These are phyloP conservation scores for Hypocryptadius cinnamomeus DNA, from an alignment of 2,113 vertebrate species.

Conservation along the genomic window DNA sequence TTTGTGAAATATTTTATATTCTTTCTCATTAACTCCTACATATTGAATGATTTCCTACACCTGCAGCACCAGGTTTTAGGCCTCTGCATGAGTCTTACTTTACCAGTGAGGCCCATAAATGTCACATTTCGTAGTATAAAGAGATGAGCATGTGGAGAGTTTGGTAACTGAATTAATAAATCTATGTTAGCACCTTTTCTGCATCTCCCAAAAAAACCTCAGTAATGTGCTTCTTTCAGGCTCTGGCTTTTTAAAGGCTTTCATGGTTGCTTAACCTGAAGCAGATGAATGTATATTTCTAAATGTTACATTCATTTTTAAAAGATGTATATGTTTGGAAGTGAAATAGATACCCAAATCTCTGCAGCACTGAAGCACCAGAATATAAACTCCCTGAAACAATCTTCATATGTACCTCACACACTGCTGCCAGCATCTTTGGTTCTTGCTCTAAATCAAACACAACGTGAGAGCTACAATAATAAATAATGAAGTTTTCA, in stretches of 20 bases:
- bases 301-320: neutral
- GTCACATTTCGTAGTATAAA: neutral
- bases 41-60: neutral
- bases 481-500: neutral
- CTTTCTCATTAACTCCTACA: neutral
- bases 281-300: neutral
- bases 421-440: neutral
- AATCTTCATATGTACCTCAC: neutral
- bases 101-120: neutral
- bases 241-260: neutral
- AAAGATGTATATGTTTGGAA: neutral
- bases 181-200: neutral
- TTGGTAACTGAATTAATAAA: slow-evolving; percentile 8
- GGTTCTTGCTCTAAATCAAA: neutral
- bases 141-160: neutral
- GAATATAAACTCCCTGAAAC: neutral
- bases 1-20: neutral
- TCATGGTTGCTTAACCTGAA: neutral
- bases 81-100: neutral
- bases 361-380: neutral
- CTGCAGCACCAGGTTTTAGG: neutral
- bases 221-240: neutral
- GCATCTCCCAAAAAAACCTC: neutral
- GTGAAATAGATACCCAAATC: neutral
- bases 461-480: neutral